These are phyloP conservation scores for Gila robusta DNA, from an alignment of 2,797 vertebrate species.

Conservation along the genomic window DNA sequence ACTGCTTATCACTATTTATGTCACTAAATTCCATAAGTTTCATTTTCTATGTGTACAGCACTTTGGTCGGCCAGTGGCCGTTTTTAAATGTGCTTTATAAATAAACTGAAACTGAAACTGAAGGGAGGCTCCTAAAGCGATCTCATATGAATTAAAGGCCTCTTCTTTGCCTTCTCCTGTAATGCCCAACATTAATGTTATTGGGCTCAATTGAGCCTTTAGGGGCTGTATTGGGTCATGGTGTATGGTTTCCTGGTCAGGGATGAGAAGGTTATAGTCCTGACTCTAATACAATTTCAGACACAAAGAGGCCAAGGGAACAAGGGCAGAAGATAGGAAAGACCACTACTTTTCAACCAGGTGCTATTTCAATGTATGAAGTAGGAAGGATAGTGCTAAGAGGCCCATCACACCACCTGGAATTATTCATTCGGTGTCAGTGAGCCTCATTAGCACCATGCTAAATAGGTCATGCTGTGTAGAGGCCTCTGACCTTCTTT, in stretches of 20 bases:
- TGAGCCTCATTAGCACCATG: constrained; percentile 57
- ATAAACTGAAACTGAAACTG: too few species aligned
- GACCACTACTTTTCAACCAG: background rate
- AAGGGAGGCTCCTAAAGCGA: background rate
- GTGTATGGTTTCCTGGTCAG: background rate
- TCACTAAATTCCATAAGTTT: too few species aligned
- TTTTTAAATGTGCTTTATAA: too few species aligned
- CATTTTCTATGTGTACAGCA: too few species aligned
- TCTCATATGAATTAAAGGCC: constrained; percentile 20
- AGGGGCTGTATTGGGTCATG: background rate
- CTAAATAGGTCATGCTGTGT: constrained; percentile 57
- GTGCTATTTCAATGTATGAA: constrained; percentile 27
- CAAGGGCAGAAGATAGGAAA: background rate
- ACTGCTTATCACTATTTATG: too few species aligned
- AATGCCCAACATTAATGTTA: background rate
- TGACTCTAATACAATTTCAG: constrained; percentile 25
- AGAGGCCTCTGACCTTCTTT: constrained; percentile 54
- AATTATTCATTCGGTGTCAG: constrained; percentile 59
- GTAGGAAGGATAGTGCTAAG: constrained; percentile 18
- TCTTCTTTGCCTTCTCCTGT: background rate
- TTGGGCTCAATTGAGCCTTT: background rate
- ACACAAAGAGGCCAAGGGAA: background rate
- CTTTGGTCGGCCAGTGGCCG: too few species aligned
- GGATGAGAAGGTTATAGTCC: constrained; percentile 6
- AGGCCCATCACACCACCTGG: constrained; percentile 17